phyloP scores from a whole-genome alignment of 2,113 vertebrate genomes.

The Carettochelys insculpta region DNA sequence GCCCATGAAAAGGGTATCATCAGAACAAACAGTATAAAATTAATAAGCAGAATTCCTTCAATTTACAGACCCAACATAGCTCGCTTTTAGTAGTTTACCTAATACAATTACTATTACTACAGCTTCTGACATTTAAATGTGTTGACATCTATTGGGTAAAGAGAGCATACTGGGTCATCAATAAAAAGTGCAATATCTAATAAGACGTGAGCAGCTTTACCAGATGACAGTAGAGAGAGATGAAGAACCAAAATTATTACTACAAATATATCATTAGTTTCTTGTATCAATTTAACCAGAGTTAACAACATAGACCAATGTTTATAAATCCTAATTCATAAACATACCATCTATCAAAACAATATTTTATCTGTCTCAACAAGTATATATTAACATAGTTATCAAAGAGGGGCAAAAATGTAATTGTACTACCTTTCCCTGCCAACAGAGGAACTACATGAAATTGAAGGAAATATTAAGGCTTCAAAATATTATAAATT shows the following conservation, averaged over 20 bases:
- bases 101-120: slow-evolving; percentile 22
- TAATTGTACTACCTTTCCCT: slow-evolving; percentile 45
- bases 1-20: neutral
- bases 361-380: slow-evolving; percentile 64
- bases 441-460: no score
- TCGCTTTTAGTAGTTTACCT: slow-evolving; percentile 21
- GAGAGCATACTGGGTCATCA: slow-evolving; percentile 19
- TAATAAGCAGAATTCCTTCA: neutral
- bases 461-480: slow-evolving; percentile 35
- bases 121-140: slow-evolving; percentile 53
- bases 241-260: slow-evolving; percentile 58
- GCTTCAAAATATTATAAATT: neutral
- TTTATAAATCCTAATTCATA: slow-evolving; percentile 76
- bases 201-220: slow-evolving; percentile 43
- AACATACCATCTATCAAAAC: slow-evolving; percentile 75
- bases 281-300: slow-evolving; percentile 68
- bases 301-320: slow-evolving; percentile 71
- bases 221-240: slow-evolving; percentile 58
- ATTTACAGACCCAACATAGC: neutral
- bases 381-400: slow-evolving; percentile 50
- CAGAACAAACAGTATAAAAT: neutral
- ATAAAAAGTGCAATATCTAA: slow-evolving; percentile 53
- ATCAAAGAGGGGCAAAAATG: slow-evolving; percentile 41
- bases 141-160: slow-evolving; percentile 44
- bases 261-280: slow-evolving; percentile 53